Conservation (phyloP, 1,140 invertebrate genomes). For the Goniozus legneri region DNA sequence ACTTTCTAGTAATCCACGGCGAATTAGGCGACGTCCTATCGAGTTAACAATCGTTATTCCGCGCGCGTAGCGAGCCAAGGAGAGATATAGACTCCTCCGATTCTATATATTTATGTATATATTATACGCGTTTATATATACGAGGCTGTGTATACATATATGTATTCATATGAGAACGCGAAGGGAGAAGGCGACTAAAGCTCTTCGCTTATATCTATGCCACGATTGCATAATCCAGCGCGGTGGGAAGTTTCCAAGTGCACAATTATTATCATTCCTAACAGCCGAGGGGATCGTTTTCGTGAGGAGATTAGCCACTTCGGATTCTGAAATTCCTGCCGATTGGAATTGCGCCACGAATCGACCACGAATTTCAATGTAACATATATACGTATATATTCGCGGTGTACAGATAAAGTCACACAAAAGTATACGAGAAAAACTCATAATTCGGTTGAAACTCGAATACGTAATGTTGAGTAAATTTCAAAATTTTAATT, state of each 20-base stretch:
- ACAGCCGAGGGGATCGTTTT: conserved; percentile 20
- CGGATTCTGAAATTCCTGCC: too few relatives aligned
- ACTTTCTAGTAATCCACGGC: conserved; percentile 13
- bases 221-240: conserved; percentile 24
- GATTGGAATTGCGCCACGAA: too few relatives aligned
- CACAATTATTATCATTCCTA: conserved; percentile 26
- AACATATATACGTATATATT: too few relatives aligned
- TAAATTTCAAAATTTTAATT: too few relatives aligned
- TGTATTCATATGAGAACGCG: conserved; percentile 13
- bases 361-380: too few relatives aligned
- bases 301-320: conserved; percentile 23
- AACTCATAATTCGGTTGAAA: too few relatives aligned
- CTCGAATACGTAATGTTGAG: too few relatives aligned
- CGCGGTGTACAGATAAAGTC: too few relatives aligned
- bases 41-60: conserved; percentile 23
- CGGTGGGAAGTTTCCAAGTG: conserved; percentile 23
- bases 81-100: conserved; percentile 18
- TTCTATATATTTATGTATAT: background rate
- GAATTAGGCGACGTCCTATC: conserved; percentile 18
- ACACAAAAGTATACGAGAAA: too few relatives aligned
- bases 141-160: conserved; percentile 14
- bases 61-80: conserved; percentile 12
- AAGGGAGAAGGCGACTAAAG: conserved; percentile 5
- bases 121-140: conserved; percentile 16
- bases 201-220: conserved; percentile 13